Conservation (phyloP, 2,113 vertebrate species). For the Nanorana parkeri region DNA sequence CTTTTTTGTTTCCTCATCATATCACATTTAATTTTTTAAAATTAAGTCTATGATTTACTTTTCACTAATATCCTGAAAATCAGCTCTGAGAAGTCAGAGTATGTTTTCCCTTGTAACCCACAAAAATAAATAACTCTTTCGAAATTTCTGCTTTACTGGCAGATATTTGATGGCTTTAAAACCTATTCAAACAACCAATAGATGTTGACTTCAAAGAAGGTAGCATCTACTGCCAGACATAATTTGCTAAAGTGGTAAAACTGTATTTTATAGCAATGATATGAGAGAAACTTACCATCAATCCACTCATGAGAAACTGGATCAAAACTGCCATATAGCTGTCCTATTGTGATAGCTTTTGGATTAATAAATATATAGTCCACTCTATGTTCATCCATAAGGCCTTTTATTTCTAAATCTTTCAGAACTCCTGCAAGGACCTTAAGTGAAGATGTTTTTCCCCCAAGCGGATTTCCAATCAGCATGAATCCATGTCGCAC, state of each 20-base stretch:
- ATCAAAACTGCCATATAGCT: constrained; percentile 58
- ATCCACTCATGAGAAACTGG: constrained; percentile 62
- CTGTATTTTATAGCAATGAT: constrained; percentile 52
- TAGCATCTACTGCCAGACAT: constrained; percentile 12
- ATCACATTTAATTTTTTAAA: too few relatives aligned
- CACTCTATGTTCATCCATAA: constrained; percentile 49
- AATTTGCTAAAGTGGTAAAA: background rate
- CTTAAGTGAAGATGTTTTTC: constrained; percentile 60
- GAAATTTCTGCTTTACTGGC: too few relatives aligned
- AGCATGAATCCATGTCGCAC: constrained; percentile 53
- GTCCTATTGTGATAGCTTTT: constrained; percentile 57
- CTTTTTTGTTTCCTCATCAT: too few relatives aligned
- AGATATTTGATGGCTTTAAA: too few relatives aligned
- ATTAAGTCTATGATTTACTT: too few relatives aligned
- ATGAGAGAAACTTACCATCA: background rate
- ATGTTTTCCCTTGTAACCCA: too few relatives aligned
- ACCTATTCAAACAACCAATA: too few relatives aligned
- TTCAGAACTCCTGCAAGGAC: constrained; percentile 58
- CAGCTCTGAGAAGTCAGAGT: too few relatives aligned
- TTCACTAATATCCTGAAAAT: too few relatives aligned
- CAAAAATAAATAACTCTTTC: too few relatives aligned
- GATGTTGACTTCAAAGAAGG: background rate
- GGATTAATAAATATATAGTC: constrained; percentile 57
- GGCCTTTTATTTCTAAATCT: constrained; percentile 55
- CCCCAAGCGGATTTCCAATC: constrained; percentile 54